Base-by-base conservation (phyloP, 2,888 invertebrate species). In the Pseudococcus jackbeardsleyi region DNA sequence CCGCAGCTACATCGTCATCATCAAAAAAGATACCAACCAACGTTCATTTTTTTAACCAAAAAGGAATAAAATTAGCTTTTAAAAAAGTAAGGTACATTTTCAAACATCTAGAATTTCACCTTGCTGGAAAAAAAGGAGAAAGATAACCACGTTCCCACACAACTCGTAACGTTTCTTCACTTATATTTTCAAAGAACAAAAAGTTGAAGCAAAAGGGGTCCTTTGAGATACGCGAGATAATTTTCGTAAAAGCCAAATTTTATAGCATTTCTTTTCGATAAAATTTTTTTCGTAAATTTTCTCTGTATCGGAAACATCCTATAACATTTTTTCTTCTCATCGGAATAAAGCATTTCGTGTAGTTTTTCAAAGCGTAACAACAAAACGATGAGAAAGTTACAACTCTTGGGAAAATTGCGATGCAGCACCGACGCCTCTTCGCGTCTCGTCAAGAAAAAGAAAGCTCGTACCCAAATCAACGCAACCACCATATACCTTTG, bases 161-260 rank as follows among this genome's bases (percentile, higher is more conserved):
- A 54, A 54, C 54, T 15, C 26, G 26, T 33, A 33, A 33, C 26
- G 26, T 33, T 33, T 33, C 26, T 33, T 54, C 7, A 59, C 19
- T 5, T 59, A 19, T 19, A 59, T 59, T 59, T 19, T 8, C 19
- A 8, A 59, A 59, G 59, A 59, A 59, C 59, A 59, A 59, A 59
- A 59, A 59, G 59, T 59, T 7, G 6, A 19, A n/a, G 19, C 59
- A 59, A 59, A 59, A 59, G 19, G 19, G 59, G 15, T 59, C 59
- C 59, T n/a, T 59, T n/a, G 59, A 59, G 59, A 59, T 59, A 19
- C 5, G 19, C 5, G 19, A 19, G 59, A 59, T 19, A 19, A 59
- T 59, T 59, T 59, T 59, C 0, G 59, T 19, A 59, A 59, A 59
- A 54, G 59, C 59, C 59, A n/a, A 59, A 59, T 59, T 59, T 59